Percentiles rank a stretch among this genome's conserved stretches.
Evolutionary conservation across 2,797 vertebrate species (phyloP).

Genomic region (Pangasius krempfi): DNA sequence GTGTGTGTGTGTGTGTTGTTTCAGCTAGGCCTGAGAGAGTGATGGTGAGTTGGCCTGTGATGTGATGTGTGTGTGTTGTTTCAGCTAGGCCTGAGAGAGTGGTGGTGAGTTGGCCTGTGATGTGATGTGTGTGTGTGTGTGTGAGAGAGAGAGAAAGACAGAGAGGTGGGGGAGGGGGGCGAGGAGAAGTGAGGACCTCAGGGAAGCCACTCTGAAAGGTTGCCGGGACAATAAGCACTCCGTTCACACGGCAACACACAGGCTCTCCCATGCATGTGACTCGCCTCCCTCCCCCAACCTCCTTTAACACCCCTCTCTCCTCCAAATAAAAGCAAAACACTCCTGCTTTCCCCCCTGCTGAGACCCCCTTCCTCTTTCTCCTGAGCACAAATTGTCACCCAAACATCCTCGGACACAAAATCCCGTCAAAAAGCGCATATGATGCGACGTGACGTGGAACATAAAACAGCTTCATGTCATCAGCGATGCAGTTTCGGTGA

Average conservation of each 20-base stretch:
- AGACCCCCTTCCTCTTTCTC: slow-evolving; percentile 46
- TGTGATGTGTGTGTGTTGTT: slow-evolving; percentile 11
- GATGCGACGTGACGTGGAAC: background rate
- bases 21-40: too few relatives aligned
- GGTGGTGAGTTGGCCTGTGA: background rate
- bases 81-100: background rate
- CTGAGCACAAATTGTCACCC: slow-evolving; percentile 2
- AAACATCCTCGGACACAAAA: slow-evolving; percentile 1
- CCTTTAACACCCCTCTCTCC: slow-evolving; percentile 54
- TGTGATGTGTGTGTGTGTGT: slow-evolving; percentile 16
- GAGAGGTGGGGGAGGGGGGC: slow-evolving; percentile 62
- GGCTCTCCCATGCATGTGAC: slow-evolving; percentile 75
- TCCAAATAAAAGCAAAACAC: slow-evolving; percentile 64
- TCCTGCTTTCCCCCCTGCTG: slow-evolving; percentile 53
- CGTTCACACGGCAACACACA: slow-evolving; percentile 82
- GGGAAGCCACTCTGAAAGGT: slow-evolving; percentile 80
- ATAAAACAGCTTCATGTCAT: background rate
- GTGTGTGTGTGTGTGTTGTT: background rate
- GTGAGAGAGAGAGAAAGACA: slow-evolving; percentile 39
- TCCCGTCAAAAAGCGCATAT: background rate
- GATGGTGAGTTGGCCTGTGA: background rate
- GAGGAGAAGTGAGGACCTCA: slow-evolving; percentile 67
- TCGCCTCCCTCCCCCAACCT: slow-evolving; percentile 53
- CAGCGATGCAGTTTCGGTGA: background rate
- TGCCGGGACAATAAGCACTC: slow-evolving; percentile 79